phyloP scores from a whole-genome alignment of 2,797 vertebrate genomes.

The Heteromormyrus szaboi region DNA sequence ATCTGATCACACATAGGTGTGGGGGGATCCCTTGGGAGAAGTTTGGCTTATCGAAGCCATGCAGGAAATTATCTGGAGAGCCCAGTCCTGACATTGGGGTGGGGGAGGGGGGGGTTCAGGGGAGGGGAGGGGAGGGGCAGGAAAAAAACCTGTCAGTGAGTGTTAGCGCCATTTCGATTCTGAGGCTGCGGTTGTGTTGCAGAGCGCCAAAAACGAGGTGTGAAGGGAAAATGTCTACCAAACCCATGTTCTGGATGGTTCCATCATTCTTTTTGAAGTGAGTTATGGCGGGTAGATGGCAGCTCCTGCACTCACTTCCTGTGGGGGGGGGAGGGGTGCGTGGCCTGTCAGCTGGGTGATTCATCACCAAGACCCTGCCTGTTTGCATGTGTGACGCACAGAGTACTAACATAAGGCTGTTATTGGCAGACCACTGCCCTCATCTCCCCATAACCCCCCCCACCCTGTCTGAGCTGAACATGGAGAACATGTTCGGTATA shows the following conservation, averaged over 20 bases:
- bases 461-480: background rate
- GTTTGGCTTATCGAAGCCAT: constrained; percentile 29
- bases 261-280: constrained; percentile 17
- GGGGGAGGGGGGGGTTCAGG: background rate
- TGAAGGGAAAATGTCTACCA: constrained; percentile 48
- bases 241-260: constrained; percentile 26
- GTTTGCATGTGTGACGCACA: background rate
- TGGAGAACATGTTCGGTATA: background rate
- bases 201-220: constrained; percentile 53
- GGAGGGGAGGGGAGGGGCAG: background rate
- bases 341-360: constrained; percentile 7
- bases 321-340: background rate
- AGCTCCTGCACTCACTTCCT: constrained; percentile 37
- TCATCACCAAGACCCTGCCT: constrained; percentile 2
- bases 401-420: background rate
- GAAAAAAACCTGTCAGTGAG: constrained; percentile 20
- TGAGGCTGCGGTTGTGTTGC: constrained; percentile 43
- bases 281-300: constrained; percentile 37
- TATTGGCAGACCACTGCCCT: background rate
- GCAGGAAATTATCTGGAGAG: constrained; percentile 24
- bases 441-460: background rate
- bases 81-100: background rate
- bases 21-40: constrained; percentile 22
- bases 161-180: constrained; percentile 31
- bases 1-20: background rate